Evolutionary conservation across 2,888 invertebrate genomes (phyloP).

Genomic region (Allolobophora icterica): DNA sequence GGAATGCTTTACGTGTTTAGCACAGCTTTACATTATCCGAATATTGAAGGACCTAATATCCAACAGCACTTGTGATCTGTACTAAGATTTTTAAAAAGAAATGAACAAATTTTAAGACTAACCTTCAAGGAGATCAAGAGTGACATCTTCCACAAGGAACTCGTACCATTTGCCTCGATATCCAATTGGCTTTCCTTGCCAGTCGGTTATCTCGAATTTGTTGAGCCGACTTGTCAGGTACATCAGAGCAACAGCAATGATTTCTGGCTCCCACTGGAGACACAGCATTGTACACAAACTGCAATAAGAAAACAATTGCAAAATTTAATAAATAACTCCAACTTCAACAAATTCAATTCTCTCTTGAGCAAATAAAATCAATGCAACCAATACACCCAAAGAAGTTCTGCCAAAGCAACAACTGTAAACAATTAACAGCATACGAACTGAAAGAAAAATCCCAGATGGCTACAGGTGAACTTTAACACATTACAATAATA

Average conservation of each 20-base stretch:
- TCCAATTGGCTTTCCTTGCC: slow-evolving; percentile 78
- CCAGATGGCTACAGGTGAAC: no score
- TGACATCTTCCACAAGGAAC: slow-evolving; percentile 92
- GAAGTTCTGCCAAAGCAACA: background rate
- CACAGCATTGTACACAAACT: slow-evolving; percentile 93
- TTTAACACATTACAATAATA: no score
- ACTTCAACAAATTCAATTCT: background rate
- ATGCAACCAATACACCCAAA: background rate
- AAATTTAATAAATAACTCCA: background rate
- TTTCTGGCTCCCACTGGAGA: slow-evolving; percentile 98
- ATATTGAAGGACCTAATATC: no score
- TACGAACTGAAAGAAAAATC: no score
- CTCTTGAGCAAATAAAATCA: no score
- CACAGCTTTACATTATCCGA: no score
- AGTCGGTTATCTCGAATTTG: slow-evolving; percentile 91
- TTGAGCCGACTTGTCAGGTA: slow-evolving; percentile 94
- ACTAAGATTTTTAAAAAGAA: no score
- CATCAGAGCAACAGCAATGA: slow-evolving; percentile 91
- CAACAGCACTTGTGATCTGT: no score
- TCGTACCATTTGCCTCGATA: slow-evolving; percentile 87
- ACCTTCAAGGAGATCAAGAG: slow-evolving; percentile 88
- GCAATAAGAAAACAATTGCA: slow-evolving; percentile 44
- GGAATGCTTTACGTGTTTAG: no score
- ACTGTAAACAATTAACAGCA: background rate
- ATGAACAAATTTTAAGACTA: slow-evolving; percentile 25